Base-by-base conservation (phyloP, 2,888 invertebrate genomes). In the Thalpophila matura region DNA sequence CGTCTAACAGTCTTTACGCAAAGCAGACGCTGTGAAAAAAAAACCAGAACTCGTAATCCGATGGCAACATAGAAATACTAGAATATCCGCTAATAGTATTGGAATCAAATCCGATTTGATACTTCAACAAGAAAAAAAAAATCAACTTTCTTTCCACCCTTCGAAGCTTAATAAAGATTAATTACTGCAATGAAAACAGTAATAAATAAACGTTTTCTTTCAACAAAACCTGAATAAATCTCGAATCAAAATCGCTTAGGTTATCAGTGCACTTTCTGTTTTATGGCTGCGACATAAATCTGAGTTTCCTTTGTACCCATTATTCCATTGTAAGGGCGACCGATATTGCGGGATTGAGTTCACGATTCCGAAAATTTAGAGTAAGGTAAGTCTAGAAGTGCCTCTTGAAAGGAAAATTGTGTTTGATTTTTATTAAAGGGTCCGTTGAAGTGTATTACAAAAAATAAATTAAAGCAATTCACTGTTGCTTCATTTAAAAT, bases 151-250 rank as follows among this genome's bases (percentile, higher is more conserved):
- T 65, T 40, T 45, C 14, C 14, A 45, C 31, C 46, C 26, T 40
- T 16, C 50, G 31, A 37, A 20, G 18, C 14, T 35, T 51, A 7
- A 18, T 20, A 9, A 35, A 53, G 54, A 75, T 59, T 64, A 65
- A 73, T 66, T 66, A 58, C 18, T n/a, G 16, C 42, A 37, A 65
- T 37, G 27, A 54, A 77, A 70, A 64, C 69, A 47, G 40, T 42
- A 42, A 54, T 66, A 66, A 65, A 69, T 73, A 63, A 58, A 43
- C 18, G 53, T 26, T 56, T 45, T 42, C 53, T 40, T 45, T 55
- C 16, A 40, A 35, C 50, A 35, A 38, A 42, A 45, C 26, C 26
- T 0, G 22, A 40, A 72, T 77, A 61, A 70, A 66, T 66, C 56
- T 58, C 14, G 0, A 12, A 35, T 20, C 40, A 35, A 33, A 70